Conservation (phyloP, 1,140 invertebrate species). For the Pogonognathellus flavescens region DNA sequence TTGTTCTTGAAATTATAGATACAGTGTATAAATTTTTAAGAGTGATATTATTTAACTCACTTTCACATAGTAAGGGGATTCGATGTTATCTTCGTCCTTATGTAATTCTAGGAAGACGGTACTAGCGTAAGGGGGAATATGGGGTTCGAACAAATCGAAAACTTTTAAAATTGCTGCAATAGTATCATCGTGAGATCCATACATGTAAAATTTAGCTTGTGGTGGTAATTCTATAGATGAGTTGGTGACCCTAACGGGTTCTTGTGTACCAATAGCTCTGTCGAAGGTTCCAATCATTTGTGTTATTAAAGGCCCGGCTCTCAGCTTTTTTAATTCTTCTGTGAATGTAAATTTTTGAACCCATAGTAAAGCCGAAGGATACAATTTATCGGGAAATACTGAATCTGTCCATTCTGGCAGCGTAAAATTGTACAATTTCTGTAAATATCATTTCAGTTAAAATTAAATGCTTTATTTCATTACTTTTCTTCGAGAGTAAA, state of each 20-base stretch:
- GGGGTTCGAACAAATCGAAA: constrained; percentile 69
- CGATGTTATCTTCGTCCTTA: not conserved
- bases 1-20: not conserved
- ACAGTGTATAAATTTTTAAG: too few species aligned
- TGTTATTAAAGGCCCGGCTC: constrained; percentile 74
- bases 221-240: not conserved
- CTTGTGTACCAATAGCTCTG: constrained; percentile 21
- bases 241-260: constrained; percentile 31
- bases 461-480: too few species aligned
- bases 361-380: constrained; percentile 65
- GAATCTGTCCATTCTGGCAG: constrained; percentile 81
- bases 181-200: constrained; percentile 71
- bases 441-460: constrained; percentile 47
- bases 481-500: not conserved
- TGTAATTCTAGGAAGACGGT: constrained; percentile 55
- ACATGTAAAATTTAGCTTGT: constrained; percentile 67
- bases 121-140: constrained; percentile 67
- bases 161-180: constrained; percentile 69
- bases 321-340: constrained; percentile 78
- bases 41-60: not conserved
- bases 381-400: constrained; percentile 70
- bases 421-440: constrained; percentile 77
- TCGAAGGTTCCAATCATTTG: constrained; percentile 67
- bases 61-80: constrained; percentile 12
- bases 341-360: constrained; percentile 80